Evolutionary conservation across 2,113 vertebrate genomes (phyloP), one percentile per base, ranked within the genome.

Genomic region (Merops nubicus): DNA sequence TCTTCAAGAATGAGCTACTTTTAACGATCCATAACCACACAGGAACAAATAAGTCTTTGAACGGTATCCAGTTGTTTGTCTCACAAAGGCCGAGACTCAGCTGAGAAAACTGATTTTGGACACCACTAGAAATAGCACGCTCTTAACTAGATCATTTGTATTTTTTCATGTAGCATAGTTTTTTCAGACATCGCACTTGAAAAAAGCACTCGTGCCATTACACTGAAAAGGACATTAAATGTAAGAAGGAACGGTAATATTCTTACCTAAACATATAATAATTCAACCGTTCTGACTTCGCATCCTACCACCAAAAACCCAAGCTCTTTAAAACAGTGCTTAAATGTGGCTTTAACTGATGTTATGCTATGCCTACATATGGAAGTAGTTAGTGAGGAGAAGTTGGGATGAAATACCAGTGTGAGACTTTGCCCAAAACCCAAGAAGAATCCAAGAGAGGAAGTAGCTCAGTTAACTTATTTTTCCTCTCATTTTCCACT

Each of bases 401-500:
- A 87, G 20, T 7, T 93, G 91, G 92, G 93, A 92, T 86, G 85
- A 96, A 96, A 97, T 89, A 97, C 89, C 91, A 94, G 42, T 77
- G 72, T 42, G 94, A 96, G 38, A 47, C 60, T 97, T 90, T 96
- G 94, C 95, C 96, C 92, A 86, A 95, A 96, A 87, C 78, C 94
- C 85, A 69, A 97, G 95, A 96, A 91, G 88, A 97, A 96, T 95
- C 91, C 2, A 54, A 96, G 94, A 97, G 96, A 94, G 94, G 96
- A 97, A 97, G 93, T 92, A 97, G 89, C 84, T 94, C 96, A 95
- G 96, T 96, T 97, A 93, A 97, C 96, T 95, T 96, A 93, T 96
- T 97, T 97, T 96, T 97, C 91, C 93, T 97, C 95, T 92, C 56
- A 88, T 97, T 97, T 97, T 96, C 96, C 96, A 97, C 94, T 97